Evolutionary conservation across 1,140 invertebrate genomes (phyloP).

Genomic region (Zophobas atratus): DNA sequence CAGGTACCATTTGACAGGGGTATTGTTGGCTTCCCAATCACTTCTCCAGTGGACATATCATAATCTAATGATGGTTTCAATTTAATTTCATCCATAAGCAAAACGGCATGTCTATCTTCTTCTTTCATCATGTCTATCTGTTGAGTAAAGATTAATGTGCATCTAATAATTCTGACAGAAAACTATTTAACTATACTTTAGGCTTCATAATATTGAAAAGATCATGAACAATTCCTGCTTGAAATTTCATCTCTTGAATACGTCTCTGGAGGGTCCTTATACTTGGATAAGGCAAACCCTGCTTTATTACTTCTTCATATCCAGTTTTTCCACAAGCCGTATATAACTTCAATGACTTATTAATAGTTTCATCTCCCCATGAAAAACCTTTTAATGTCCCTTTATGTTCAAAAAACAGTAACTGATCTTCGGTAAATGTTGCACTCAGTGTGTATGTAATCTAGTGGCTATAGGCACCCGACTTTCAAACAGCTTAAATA

Average conservation of each 20-base stretch:
- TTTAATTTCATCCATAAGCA: slow-evolving; percentile 43
- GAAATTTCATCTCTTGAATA: slow-evolving; percentile 34
- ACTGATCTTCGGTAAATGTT: too few relatives aligned
- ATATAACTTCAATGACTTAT: too few relatives aligned
- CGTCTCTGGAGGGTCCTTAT: slow-evolving; percentile 38
- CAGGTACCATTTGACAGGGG: not conserved
- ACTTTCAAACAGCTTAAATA: too few relatives aligned
- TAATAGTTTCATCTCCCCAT: too few relatives aligned
- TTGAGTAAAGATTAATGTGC: not conserved
- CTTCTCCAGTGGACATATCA: slow-evolving; percentile 14
- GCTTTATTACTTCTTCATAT: not conserved
- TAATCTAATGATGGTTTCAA: slow-evolving; percentile 25
- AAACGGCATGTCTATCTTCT: slow-evolving; percentile 27
- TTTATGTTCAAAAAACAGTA: too few relatives aligned
- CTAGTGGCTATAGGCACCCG: too few relatives aligned
- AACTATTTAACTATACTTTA: not conserved
- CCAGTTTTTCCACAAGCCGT: too few relatives aligned
- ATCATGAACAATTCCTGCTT: slow-evolving; percentile 35
- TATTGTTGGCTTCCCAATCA: slow-evolving; percentile 22
- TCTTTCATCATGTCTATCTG: not conserved
- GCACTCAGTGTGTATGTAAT: too few relatives aligned
- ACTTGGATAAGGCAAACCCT: slow-evolving; percentile 31
- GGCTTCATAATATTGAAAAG: slow-evolving; percentile 9
- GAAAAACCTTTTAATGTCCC: too few relatives aligned
- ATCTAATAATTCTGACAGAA: not conserved